Evolutionary conservation across 2,797 vertebrate species (phyloP).

Genomic region (Phylloscopus collybita): DNA sequence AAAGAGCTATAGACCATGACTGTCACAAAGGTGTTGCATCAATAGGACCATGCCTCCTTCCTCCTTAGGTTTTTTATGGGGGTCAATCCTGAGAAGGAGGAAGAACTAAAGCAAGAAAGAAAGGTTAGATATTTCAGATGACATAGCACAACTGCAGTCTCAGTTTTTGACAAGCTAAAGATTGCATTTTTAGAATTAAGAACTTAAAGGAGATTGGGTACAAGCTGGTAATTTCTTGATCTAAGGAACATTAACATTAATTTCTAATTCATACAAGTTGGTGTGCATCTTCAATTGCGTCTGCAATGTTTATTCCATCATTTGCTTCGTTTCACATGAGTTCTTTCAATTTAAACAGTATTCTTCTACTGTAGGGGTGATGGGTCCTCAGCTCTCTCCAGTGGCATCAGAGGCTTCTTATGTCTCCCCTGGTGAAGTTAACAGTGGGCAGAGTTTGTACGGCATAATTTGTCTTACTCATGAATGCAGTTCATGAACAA

Average conservation of each 20-base stretch:
- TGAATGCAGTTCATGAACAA: conserved; percentile 45
- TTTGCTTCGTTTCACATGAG: conserved; percentile 54
- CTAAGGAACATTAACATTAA: conserved; percentile 36
- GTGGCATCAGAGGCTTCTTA: conserved; percentile 17
- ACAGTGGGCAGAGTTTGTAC: not conserved
- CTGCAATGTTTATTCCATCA: conserved; percentile 45
- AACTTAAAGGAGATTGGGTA: not conserved
- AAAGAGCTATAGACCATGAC: conserved; percentile 20
- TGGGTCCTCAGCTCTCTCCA: conserved; percentile 18
- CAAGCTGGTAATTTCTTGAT: conserved; percentile 12
- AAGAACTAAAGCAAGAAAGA: not conserved
- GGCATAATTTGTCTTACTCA: not conserved
- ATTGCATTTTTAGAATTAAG: not conserved
- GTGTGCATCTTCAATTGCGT: conserved; percentile 16
- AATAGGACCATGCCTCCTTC: not conserved
- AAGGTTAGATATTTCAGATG: not conserved
- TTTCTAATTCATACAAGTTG: conserved; percentile 44
- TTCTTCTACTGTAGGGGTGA: not conserved
- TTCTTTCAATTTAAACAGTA: conserved; percentile 64
- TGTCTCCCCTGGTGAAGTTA: conserved; percentile 4
- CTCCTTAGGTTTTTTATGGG: not conserved
- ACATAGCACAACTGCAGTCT: not conserved
- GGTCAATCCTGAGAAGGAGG: not conserved
- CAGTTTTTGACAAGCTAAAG: not conserved
- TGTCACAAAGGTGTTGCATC: conserved; percentile 15